A percentile compares a stretch with the other conserved stretches of the same genome.
These are phyloP conservation scores for Spodoptera picta DNA, from an alignment of 2,888 invertebrate species.

Conservation along the genomic window DNA sequence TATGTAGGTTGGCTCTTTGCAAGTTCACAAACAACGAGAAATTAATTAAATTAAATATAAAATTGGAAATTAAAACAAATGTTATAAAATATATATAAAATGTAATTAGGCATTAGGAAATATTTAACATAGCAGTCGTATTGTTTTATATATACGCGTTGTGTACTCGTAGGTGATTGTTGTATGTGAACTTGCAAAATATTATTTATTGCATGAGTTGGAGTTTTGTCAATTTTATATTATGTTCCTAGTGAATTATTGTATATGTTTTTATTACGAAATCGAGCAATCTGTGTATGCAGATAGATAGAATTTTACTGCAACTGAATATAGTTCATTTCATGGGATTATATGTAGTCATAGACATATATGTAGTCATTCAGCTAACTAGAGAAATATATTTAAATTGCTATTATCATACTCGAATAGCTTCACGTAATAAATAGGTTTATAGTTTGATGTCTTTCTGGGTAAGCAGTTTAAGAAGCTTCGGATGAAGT, in stretches of 20 bases:
- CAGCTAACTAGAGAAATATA: conserved; percentile 9
- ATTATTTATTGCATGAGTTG: conserved; percentile 71
- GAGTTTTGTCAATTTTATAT: conserved; percentile 81
- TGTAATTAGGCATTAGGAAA: conserved; percentile 23
- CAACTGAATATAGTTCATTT: conserved; percentile 14
- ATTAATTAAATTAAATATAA: conserved; percentile 19
- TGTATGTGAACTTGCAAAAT: conserved; percentile 65
- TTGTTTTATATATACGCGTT: conserved; percentile 2
- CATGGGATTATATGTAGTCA: background rate
- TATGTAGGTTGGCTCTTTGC: conserved; percentile 68
- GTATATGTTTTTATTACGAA: conserved; percentile 49
- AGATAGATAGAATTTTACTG: conserved; percentile 14
- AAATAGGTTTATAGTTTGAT: conserved; percentile 14
- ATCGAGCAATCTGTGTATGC: conserved; percentile 33
- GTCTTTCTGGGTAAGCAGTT: conserved; percentile 8
- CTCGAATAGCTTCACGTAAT: conserved; percentile 25
- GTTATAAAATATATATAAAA: conserved; percentile 20
- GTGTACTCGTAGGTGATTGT: conserved; percentile 11
- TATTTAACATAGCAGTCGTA: background rate
- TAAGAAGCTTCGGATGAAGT: conserved; percentile 13
- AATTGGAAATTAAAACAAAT: conserved; percentile 22
- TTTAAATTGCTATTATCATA: conserved; percentile 9
- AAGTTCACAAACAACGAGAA: conserved; percentile 67
- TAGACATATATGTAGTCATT: background rate
- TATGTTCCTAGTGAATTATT: conserved; percentile 77